These are phyloP conservation scores for Drosophila acutilabella DNA, from an alignment of 2,888 invertebrate species.

Conservation along the genomic window DNA sequence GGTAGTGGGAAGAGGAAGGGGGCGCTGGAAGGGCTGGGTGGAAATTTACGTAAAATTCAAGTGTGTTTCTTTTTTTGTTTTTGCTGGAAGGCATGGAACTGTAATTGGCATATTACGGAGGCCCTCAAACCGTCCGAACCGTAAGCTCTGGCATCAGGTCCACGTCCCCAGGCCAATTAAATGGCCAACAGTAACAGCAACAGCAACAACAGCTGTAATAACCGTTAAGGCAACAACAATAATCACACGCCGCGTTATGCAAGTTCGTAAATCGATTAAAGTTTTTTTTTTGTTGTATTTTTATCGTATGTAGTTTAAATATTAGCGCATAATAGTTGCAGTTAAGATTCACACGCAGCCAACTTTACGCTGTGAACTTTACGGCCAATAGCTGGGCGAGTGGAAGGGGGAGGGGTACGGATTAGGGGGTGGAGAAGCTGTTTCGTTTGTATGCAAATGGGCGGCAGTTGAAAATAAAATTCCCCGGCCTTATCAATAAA, in stretches of 20 bases:
- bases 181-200: constrained; percentile 18
- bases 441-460: constrained; percentile 67
- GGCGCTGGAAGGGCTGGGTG: neutral
- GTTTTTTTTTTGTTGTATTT: constrained; percentile 8
- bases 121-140: constrained; percentile 1
- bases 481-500: constrained; percentile 58
- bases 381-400: neutral
- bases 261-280: constrained; percentile 57
- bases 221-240: constrained; percentile 10
- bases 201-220: constrained; percentile 8
- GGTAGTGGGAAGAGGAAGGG: neutral
- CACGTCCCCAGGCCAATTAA: constrained; percentile 47
- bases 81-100: constrained; percentile 29
- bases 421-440: neutral
- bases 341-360: constrained; percentile 48
- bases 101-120: constrained; percentile 50
- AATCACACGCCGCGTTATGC: constrained; percentile 50
- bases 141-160: constrained; percentile 17
- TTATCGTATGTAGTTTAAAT: constrained; percentile 38
- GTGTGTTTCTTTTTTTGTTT: neutral
- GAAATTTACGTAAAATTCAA: constrained; percentile 48
- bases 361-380: neutral
- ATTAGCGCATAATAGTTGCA: constrained; percentile 53
- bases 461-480: constrained; percentile 24
- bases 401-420: neutral